Conservation (phyloP, 2,113 vertebrate genomes). For the Pedetes capensis region DNA sequence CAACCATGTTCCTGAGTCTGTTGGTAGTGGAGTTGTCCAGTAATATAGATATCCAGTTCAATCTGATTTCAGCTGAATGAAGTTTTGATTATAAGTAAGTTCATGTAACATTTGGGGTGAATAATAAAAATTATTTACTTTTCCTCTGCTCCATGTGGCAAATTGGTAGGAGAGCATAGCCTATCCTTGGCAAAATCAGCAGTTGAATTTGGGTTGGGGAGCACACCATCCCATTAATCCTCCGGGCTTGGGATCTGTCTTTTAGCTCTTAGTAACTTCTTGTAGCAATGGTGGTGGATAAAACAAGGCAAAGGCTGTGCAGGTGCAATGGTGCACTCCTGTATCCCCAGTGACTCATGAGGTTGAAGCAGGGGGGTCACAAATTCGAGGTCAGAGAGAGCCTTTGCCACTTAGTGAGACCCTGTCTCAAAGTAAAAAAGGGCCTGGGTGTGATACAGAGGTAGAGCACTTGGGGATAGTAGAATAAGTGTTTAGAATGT, state of each 20-base stretch:
- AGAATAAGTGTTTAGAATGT: neutral
- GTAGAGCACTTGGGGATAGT: no score
- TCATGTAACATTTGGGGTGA: neutral
- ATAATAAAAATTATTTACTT: neutral
- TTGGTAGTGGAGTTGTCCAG: neutral
- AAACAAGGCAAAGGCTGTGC: no score
- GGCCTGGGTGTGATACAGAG: neutral
- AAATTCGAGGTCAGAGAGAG: no score
- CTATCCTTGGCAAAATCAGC: neutral
- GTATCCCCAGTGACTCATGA: no score
- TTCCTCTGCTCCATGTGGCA: neutral
- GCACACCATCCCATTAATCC: neutral
- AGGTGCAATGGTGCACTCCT: no score
- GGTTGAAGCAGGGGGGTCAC: no score
- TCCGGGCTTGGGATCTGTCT: neutral
- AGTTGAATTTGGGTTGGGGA: neutral
- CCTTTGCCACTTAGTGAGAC: no score
- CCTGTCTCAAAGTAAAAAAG: no score
- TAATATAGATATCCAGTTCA: neutral
- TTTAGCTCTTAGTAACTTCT: neutral
- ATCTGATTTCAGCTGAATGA: neutral
- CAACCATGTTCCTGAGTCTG: neutral
- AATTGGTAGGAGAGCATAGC: neutral
- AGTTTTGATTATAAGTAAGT: no score
- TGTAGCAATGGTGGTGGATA: neutral